phyloP scores from a whole-genome alignment of 2,888 invertebrate species.

The Drosophila falleni region DNA sequence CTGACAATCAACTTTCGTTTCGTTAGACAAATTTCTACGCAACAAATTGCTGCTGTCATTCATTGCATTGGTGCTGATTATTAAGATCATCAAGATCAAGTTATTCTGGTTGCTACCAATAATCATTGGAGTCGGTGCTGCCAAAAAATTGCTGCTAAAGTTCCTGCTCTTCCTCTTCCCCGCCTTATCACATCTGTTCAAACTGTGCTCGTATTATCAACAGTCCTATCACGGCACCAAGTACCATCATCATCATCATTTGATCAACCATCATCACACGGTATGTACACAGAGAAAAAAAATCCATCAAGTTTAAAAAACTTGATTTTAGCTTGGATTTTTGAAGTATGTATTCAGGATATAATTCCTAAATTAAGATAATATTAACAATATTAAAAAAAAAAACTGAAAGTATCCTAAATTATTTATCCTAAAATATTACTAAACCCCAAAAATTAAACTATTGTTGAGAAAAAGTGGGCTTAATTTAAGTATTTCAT shows the following conservation, averaged over 20 bases:
- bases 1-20: slow-evolving; percentile 68
- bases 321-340: too few species aligned
- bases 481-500: too few species aligned
- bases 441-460: too few species aligned
- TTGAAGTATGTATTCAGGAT: too few species aligned
- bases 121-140: slow-evolving; percentile 92
- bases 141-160: slow-evolving; percentile 93
- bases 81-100: slow-evolving; percentile 93
- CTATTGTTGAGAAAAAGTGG: too few species aligned
- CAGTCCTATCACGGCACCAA: slow-evolving; percentile 90
- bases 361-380: too few species aligned
- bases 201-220: slow-evolving; percentile 93
- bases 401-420: too few species aligned
- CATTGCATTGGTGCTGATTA: slow-evolving; percentile 90
- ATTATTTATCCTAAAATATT: too few species aligned
- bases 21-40: slow-evolving; percentile 91
- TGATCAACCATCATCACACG: slow-evolving; percentile 91
- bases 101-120: slow-evolving; percentile 92
- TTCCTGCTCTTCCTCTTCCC: slow-evolving; percentile 93
- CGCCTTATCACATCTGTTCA: slow-evolving; percentile 92
- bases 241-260: slow-evolving; percentile 93
- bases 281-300: slow-evolving; percentile 84
- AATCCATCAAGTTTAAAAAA: too few species aligned
- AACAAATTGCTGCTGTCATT: slow-evolving; percentile 91
- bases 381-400: too few species aligned